A percentile compares a stretch with the other conserved stretches of the same genome.
phyloP scores from a whole-genome alignment of 2,113 vertebrate genomes.

The Sarotherodon lohbergeri region DNA sequence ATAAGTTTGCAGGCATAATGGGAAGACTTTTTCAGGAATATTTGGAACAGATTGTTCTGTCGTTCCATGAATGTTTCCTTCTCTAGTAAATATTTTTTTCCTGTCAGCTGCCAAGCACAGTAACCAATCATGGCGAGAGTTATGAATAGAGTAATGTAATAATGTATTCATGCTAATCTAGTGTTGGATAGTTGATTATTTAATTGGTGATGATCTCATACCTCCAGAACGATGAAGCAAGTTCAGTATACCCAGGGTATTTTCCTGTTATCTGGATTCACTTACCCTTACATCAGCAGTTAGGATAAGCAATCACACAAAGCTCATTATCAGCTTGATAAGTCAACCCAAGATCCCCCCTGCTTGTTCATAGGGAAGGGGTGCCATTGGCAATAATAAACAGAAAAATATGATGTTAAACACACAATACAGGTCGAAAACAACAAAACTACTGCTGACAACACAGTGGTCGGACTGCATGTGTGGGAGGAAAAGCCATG shows the following conservation, averaged over 20 bases:
- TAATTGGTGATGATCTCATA: conserved; percentile 33
- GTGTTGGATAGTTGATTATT: conserved; percentile 23
- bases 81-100: not conserved
- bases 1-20: not conserved
- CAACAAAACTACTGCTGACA: too few relatives aligned
- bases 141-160: not conserved
- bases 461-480: too few relatives aligned
- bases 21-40: not conserved
- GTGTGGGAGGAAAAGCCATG: not conserved
- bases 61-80: not conserved
- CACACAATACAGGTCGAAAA: too few relatives aligned
- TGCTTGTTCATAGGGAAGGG: too few relatives aligned
- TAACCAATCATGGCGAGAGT: not conserved
- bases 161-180: not conserved
- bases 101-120: not conserved
- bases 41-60: conserved; percentile 18
- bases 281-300: too few relatives aligned
- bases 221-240: not conserved
- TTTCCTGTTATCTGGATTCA: too few relatives aligned
- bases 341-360: too few relatives aligned
- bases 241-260: too few relatives aligned
- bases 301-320: too few relatives aligned
- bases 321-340: too few relatives aligned
- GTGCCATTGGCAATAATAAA: too few relatives aligned
- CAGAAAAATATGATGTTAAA: too few relatives aligned